Conservation (phyloP, 2,797 vertebrate genomes). For the Takifugu rubripes region DNA sequence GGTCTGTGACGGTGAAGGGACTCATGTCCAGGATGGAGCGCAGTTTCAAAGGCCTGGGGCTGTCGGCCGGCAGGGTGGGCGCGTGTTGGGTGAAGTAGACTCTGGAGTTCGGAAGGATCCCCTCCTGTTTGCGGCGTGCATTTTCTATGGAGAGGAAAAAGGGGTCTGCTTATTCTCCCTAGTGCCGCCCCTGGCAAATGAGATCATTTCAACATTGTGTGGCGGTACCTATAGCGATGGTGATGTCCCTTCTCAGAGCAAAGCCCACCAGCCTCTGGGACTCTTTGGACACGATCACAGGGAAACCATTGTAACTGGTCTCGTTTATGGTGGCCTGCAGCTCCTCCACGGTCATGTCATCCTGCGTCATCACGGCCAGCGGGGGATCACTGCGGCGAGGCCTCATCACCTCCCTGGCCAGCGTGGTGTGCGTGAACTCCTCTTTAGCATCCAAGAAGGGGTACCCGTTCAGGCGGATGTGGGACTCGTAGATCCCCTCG, state of each 20-base stretch:
- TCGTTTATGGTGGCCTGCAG: slow-evolving; percentile 92
- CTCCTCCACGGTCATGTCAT: slow-evolving; percentile 95
- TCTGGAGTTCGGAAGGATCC: slow-evolving; percentile 90
- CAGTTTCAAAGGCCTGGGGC: slow-evolving; percentile 93
- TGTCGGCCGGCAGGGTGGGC: slow-evolving; percentile 94
- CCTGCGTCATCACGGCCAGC: slow-evolving; percentile 91
- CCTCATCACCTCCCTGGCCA: slow-evolving; percentile 96
- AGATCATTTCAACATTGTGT: neutral
- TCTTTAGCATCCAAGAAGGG: slow-evolving; percentile 98
- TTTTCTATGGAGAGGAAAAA: slow-evolving; percentile 78
- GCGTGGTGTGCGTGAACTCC: slow-evolving; percentile 95
- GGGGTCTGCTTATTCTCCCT: too few relatives aligned
- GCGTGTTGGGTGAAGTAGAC: slow-evolving; percentile 98
- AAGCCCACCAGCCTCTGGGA: slow-evolving; percentile 96
- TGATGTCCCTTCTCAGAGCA: slow-evolving; percentile 95
- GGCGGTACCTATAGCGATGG: slow-evolving; percentile 84
- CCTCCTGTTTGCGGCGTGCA: slow-evolving; percentile 93
- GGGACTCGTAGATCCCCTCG: slow-evolving; percentile 96
- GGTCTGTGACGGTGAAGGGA: slow-evolving; percentile 98
- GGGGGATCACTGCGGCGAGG: slow-evolving; percentile 88
- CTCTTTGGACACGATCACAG: slow-evolving; percentile 97
- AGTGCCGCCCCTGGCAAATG: too few relatives aligned
- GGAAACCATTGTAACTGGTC: slow-evolving; percentile 96
- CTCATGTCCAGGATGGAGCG: slow-evolving; percentile 99
- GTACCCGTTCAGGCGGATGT: slow-evolving; percentile 97